Evolutionary conservation across 2,113 vertebrate genomes (phyloP).

Genomic region (Riparia riparia): DNA sequence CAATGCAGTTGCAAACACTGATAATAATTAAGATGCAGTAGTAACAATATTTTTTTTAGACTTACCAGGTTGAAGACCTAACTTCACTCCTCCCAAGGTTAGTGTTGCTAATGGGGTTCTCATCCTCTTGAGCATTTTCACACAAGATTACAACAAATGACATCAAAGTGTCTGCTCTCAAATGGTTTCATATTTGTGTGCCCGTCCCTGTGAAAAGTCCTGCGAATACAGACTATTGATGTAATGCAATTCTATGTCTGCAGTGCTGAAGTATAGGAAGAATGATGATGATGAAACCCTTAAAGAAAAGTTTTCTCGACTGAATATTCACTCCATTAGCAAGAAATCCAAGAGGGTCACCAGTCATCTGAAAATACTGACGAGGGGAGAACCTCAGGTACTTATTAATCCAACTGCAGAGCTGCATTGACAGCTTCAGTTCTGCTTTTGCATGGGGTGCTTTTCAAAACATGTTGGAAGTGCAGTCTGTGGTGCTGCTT

Average conservation of each 20-base stretch:
- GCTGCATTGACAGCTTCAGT: background rate
- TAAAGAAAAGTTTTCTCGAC: slow-evolving; percentile 89
- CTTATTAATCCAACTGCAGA: background rate
- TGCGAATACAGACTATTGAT: background rate
- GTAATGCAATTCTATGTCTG: slow-evolving; percentile 41
- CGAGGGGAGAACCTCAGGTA: slow-evolving; percentile 93
- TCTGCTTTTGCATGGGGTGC: background rate
- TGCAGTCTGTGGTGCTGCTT: background rate
- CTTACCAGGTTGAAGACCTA: background rate
- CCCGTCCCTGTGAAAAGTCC: background rate
- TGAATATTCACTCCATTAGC: slow-evolving; percentile 95
- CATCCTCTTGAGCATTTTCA: slow-evolving; percentile 30
- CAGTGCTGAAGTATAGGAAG: slow-evolving; percentile 95
- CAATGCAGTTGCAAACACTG: background rate
- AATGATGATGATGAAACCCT: slow-evolving; percentile 91
- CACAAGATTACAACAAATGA: slow-evolving; percentile 12
- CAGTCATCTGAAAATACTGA: slow-evolving; percentile 92
- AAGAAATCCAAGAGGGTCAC: slow-evolving; percentile 97
- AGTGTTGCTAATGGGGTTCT: background rate
- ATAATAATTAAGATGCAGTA: background rate
- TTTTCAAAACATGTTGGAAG: background rate
- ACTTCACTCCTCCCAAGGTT: background rate
- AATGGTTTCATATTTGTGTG: slow-evolving; percentile 7
- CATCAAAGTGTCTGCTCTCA: slow-evolving; percentile 19
- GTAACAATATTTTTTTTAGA: background rate